Evolutionary conservation across 2,888 invertebrate genomes (phyloP).

Genomic region (Bimastos eiseni): DNA sequence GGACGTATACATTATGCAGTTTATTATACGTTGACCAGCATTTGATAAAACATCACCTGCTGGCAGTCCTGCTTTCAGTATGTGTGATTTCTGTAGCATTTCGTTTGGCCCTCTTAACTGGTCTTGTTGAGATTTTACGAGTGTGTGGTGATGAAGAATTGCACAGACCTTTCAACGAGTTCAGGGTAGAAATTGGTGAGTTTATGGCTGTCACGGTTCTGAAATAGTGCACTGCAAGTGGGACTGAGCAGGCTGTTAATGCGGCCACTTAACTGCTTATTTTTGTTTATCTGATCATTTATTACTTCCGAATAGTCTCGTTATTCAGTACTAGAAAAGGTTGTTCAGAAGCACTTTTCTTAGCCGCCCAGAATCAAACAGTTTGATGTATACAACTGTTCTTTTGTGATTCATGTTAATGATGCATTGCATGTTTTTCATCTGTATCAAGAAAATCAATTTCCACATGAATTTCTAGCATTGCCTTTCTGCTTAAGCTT

Average conservation of each 20-base stretch:
- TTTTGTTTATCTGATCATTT: slow-evolving; percentile 13
- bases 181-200: not conserved
- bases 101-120: not conserved
- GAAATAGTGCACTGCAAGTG: not conserved
- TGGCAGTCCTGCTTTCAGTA: not conserved
- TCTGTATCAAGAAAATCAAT: not conserved
- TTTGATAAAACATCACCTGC: slow-evolving; percentile 10
- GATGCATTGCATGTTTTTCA: not conserved
- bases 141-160: not conserved
- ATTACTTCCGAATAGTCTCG: not conserved
- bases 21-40: slow-evolving; percentile 13
- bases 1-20: slow-evolving; percentile 13
- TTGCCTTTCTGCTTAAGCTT: not conserved
- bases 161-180: not conserved
- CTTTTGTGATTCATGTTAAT: not conserved
- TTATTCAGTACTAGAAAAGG: not conserved
- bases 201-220: not conserved
- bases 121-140: not conserved
- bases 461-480: not conserved
- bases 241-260: not conserved
- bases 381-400: not conserved
- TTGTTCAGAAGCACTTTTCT: not conserved
- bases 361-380: not conserved
- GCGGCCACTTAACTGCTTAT: not conserved
- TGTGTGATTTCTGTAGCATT: not conserved